Conservation (phyloP, 2,888 invertebrate species). For the Orthonevra nobilis region DNA sequence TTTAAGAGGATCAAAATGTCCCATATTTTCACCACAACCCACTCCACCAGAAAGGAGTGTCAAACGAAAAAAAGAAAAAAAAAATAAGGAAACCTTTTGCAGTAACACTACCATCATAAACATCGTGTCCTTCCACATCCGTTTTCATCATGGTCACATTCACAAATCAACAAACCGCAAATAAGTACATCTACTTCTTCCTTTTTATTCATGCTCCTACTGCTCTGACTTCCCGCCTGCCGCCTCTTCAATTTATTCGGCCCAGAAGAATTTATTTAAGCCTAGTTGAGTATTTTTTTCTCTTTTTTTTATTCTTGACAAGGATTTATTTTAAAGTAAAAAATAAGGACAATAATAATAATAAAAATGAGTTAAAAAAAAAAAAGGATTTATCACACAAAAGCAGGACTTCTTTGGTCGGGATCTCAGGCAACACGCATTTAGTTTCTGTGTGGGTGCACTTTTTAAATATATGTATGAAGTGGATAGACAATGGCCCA, state of each 20-base stretch:
- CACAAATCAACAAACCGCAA: conserved; percentile 66
- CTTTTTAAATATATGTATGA: conserved; percentile 65
- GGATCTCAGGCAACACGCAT: conserved; percentile 27
- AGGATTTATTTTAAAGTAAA: conserved; percentile 46
- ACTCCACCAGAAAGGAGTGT: conserved; percentile 3
- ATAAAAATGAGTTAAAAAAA: conserved; percentile 5
- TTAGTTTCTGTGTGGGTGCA: conserved; percentile 54
- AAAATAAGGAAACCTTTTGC: background rate
- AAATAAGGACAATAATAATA: too few species aligned
- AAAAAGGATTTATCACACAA: conserved; percentile 31
- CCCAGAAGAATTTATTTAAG: background rate
- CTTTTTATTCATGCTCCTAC: background rate
- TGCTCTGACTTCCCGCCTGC: background rate
- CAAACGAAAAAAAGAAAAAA: background rate
- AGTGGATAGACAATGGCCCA: background rate
- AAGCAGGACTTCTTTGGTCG: conserved; percentile 23
- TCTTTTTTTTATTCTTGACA: conserved; percentile 46
- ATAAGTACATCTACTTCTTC: conserved; percentile 37
- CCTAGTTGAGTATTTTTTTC: too few species aligned
- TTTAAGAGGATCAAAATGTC: conserved; percentile 43
- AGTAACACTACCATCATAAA: background rate
- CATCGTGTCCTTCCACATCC: conserved; percentile 39
- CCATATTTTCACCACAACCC: conserved; percentile 1
- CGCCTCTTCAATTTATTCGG: conserved; percentile 33
- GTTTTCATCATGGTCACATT: conserved; percentile 27